Base-by-base conservation (phyloP, 2,888 invertebrate genomes). In the Galeruca laticollis region DNA sequence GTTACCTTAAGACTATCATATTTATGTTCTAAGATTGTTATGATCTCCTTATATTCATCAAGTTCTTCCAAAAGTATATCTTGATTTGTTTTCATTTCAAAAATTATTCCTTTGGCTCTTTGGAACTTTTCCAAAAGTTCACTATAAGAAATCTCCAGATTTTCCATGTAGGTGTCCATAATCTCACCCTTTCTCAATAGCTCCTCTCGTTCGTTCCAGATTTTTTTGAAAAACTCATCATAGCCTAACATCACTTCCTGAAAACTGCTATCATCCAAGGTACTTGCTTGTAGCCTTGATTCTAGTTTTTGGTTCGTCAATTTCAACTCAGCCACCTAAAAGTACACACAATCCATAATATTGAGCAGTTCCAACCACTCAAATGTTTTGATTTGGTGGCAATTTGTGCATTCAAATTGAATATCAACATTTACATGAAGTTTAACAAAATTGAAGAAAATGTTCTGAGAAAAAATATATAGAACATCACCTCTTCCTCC, bases 121-220 rank as follows among this genome's bases (percentile, higher is more conserved):
- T 82, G 81, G 70, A 81, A 84, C 69, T 83, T 84, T 18, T 78
- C 76, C 13, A 83, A 60, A 8, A 85, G 70, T 56, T 82, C 81
- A n/a, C 77, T 72, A 69, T 82, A 84, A 26, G 83, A 79, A 8
- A 62, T 60, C 71, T 84, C 83, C 26, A 85, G 70, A 71, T 83
- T 82, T 1, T 78, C 75, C 21, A 82, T 70, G 73, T 84, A 82
- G 4, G 9, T 43, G 18, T 74, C 69, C n/a, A 77, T 71, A 10
- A 76, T 65, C 20, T 79, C 75, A 33, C 80, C 81, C 62, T 83
- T 79, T 3, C 75, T 70, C 26, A 79, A 68, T 10, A 81, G 40
- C 9, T 68, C 52, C 65, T 82, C 77, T 43, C 81, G 78, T 56
- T 83, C 83, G 6, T 68, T 26, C 67, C 82, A 76, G 4, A 84